Evolutionary conservation across 2,797 vertebrate genomes (phyloP), one percentile per base, ranked within the genome.

Genomic region (Megalops cyprinoides): DNA sequence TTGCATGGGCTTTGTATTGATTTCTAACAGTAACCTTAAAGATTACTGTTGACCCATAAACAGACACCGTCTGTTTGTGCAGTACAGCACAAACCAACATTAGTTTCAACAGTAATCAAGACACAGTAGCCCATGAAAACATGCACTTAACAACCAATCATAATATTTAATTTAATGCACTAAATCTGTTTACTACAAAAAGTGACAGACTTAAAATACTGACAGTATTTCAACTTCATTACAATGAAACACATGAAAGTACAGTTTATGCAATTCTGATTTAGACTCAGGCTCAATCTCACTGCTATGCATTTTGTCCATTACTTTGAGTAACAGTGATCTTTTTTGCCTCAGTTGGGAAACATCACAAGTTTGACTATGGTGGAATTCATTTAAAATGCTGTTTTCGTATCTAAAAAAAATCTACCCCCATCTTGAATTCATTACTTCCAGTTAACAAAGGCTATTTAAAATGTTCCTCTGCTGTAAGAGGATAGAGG

Each of bases 31-130:
- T 81, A 81, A 86, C 80, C 78, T 81, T 84, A 90, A 92, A 90
- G 88, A 93, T 91, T 87, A 83, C 80, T 82, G 88, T 78, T 90
- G 91, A 91, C 91, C 90, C 89, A 92, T 84, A 89, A 91, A 89
- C 87, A 89, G 44, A 76, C 82, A 85, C 53, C 67, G 82, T 87
- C 83, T 82, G 77, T 80, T 84, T 82, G 69, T 73, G 78, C 78
- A 77, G 14, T 76, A 79, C 80, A 77, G 69, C n/a, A 85, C 82
- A 85, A 86, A 86, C 76, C 79, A 77, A 79, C 71, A 83, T 81
- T 67, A 78, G 82, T 74, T 83, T 71, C 28, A 69, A 60, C 39
- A 28, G 69, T 44, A 82, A 82, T 65, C 34, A 78, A 74, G 31
- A 23, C 85, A 67, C 8, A 81, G 85, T 84, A 55, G 25, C 49